Conservation (phyloP, 2,113 vertebrate species). For the Megaleporinus macrocephalus region DNA sequence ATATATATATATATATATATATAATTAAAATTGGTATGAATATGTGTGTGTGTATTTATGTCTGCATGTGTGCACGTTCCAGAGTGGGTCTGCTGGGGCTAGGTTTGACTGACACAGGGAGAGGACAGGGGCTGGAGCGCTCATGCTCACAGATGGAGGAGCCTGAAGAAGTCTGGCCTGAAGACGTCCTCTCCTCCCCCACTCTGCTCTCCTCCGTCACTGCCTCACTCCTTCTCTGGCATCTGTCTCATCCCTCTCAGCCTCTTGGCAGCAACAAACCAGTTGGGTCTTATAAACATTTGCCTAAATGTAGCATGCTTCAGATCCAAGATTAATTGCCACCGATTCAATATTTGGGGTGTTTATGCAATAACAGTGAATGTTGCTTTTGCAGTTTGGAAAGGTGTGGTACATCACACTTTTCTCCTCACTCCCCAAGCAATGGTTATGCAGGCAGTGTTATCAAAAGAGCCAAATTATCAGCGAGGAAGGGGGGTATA, state of each 20-base stretch:
- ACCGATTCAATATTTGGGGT: conserved; percentile 72
- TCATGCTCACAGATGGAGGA: conserved; percentile 64
- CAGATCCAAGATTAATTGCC: conserved; percentile 70
- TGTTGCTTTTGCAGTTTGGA: conserved; percentile 48
- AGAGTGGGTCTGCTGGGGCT: conserved; percentile 37
- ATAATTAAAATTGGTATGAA: not conserved
- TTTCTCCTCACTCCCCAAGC: conserved; percentile 37
- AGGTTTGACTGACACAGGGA: conserved; percentile 49
- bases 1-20: not conserved
- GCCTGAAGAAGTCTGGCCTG: conserved; percentile 58
- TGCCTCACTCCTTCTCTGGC: conserved; percentile 44
- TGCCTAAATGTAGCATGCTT: conserved; percentile 68
- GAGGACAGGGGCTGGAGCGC: conserved; percentile 59
- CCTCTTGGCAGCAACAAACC: conserved; percentile 67
- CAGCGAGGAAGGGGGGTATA: conserved; percentile 48
- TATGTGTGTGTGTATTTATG: not conserved
- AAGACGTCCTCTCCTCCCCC: conserved; percentile 37
- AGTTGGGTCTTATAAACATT: conserved; percentile 72
- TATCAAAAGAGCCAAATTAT: conserved; percentile 59
- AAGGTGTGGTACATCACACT: conserved; percentile 47
- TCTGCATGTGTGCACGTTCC: conserved; percentile 1
- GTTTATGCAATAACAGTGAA: conserved; percentile 56
- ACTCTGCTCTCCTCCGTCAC: conserved; percentile 43
- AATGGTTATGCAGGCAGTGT: conserved; percentile 33
- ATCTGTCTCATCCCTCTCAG: conserved; percentile 49